Evolutionary conservation across 1,140 invertebrate species (phyloP).

Genomic region (Drosophila biarmipes): DNA sequence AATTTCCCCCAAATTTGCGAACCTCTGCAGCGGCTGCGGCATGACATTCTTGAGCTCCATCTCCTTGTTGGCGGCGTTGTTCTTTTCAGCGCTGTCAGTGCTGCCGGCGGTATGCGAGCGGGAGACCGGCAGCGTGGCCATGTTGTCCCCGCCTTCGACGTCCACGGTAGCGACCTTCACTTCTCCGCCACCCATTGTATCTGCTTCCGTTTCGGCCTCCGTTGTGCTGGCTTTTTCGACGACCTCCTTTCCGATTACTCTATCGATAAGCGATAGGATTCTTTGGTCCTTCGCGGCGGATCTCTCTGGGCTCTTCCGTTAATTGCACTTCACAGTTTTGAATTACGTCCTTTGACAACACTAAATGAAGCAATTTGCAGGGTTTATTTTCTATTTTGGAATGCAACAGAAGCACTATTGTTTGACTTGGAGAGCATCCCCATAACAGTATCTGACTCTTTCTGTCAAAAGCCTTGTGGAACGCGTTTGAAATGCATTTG

Average conservation of each 20-base stretch:
- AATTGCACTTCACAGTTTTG: conserved; percentile 1
- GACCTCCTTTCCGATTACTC: conserved; percentile 25
- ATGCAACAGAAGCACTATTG: conserved; percentile 51
- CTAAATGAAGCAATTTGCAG: conserved; percentile 71
- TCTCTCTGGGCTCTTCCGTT: not conserved
- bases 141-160: conserved; percentile 92
- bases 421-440: conserved; percentile 12
- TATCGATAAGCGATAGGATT: conserved; percentile 14
- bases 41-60: conserved; percentile 93
- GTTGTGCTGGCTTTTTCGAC: conserved; percentile 60
- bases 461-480: conserved; percentile 38
- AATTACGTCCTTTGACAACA: conserved; percentile 23
- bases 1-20: conserved; percentile 11
- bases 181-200: conserved; percentile 89
- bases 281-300: not conserved
- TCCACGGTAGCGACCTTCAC: conserved; percentile 94
- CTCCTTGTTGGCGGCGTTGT: conserved; percentile 93
- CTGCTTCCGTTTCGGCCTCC: conserved; percentile 77
- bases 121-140: conserved; percentile 92
- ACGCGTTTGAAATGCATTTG: conserved; percentile 74
- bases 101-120: conserved; percentile 87
- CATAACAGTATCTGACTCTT: conserved; percentile 2
- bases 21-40: conserved; percentile 92
- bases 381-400: conserved; percentile 23
- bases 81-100: conserved; percentile 90